phyloP scores from a whole-genome alignment of 1,140 invertebrate genomes.

The Megalopta genalis region DNA sequence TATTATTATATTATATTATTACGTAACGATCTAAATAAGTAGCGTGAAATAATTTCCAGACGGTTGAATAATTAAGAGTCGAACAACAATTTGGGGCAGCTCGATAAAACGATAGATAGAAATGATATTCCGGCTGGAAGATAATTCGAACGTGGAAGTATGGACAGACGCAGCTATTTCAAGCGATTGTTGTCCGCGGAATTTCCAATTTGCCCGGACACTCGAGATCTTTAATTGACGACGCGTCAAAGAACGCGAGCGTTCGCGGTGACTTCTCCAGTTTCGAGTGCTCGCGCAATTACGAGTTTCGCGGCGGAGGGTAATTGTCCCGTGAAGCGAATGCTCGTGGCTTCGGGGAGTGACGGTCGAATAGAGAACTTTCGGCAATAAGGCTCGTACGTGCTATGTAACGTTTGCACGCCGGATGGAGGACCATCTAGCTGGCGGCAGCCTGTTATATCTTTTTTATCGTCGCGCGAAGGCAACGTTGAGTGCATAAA shows the following conservation, averaged over 20 bases:
- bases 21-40: too few relatives aligned
- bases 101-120: too few relatives aligned
- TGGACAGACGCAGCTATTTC: not conserved
- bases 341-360: constrained; percentile 27
- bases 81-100: too few relatives aligned
- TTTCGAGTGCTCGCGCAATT: constrained; percentile 53
- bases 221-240: constrained; percentile 48
- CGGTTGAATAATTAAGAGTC: too few relatives aligned
- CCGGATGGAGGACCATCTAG: not conserved
- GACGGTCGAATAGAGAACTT: constrained; percentile 7
- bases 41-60: too few relatives aligned
- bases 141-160: too few relatives aligned
- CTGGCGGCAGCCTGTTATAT: not conserved
- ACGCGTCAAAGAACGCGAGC: constrained; percentile 24
- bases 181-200: not conserved
- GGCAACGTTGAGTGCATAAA: too few relatives aligned
- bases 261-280: constrained; percentile 14
- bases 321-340: constrained; percentile 43
- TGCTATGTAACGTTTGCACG: not conserved
- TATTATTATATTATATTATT: too few relatives aligned
- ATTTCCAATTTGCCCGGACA: constrained; percentile 1
- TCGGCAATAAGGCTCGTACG: not conserved
- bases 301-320: constrained; percentile 52
- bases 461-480: too few relatives aligned
- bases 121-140: too few relatives aligned